A percentile compares a stretch with the other conserved stretches of the same genome.
These are phyloP conservation scores for Halcyon leucocephala DNA, from an alignment of 2,797 vertebrate genomes.

Conservation along the genomic window DNA sequence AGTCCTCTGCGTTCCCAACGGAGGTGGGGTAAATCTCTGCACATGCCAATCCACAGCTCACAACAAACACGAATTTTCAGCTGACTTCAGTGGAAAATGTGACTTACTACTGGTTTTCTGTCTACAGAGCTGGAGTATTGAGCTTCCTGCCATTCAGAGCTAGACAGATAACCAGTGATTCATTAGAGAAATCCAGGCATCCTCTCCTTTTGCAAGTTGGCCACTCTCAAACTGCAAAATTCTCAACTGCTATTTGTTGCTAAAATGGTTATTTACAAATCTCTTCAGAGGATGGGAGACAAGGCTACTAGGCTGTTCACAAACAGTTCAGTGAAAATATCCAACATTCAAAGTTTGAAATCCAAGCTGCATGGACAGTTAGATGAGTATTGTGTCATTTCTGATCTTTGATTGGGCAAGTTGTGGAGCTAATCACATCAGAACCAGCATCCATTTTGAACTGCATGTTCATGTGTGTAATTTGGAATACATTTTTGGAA, in stretches of 20 bases:
- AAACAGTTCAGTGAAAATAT: not conserved
- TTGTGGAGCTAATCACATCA: conserved; percentile 57
- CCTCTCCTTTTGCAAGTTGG: not conserved
- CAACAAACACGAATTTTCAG: not conserved
- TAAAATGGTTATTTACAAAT: not conserved
- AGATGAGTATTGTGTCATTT: conserved; percentile 5
- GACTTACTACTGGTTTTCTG: conserved; percentile 58
- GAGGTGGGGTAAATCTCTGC: conserved; percentile 9
- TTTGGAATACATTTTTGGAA: conserved; percentile 65
- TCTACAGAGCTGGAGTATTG: conserved; percentile 48
- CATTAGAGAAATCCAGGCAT: not conserved
- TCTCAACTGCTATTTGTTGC: not conserved
- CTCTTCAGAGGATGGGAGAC: not conserved
- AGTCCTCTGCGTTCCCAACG: not conserved
- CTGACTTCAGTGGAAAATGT: conserved; percentile 41
- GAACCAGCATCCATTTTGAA: conserved; percentile 21
- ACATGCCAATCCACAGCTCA: not conserved
- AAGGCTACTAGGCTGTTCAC: not conserved
- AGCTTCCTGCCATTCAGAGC: conserved; percentile 47
- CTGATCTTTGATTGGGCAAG: conserved; percentile 2
- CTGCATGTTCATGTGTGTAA: conserved; percentile 58
- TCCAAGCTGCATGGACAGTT: not conserved
- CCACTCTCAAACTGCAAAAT: not conserved
- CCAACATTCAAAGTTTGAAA: not conserved
- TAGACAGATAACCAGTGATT: not conserved